These are phyloP conservation scores for Drosophila sproati DNA, from an alignment of 1,140 invertebrate species.

Conservation along the genomic window DNA sequence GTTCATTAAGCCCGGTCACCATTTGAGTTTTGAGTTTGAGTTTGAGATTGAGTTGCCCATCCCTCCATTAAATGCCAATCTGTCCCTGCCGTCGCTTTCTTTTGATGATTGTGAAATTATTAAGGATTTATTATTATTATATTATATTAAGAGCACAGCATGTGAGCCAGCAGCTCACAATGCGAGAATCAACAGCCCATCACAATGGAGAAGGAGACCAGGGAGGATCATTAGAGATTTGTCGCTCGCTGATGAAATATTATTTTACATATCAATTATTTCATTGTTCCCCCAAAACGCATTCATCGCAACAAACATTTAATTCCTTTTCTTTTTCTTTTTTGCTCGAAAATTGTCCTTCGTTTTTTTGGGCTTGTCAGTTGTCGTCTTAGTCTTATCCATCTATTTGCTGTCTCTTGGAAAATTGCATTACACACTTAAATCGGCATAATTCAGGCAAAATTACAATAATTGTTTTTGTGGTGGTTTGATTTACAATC, in stretches of 20 bases:
- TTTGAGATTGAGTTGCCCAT: constrained; percentile 1
- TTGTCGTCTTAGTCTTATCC: constrained; percentile 18
- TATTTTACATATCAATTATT: constrained; percentile 84
- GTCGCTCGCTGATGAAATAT: constrained; percentile 56
- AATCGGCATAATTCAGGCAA: constrained; percentile 30
- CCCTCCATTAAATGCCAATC: constrained; percentile 79
- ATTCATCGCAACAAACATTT: background rate
- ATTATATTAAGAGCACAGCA: constrained; percentile 83
- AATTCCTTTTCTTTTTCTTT: constrained; percentile 26
- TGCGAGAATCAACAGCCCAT: constrained; percentile 27
- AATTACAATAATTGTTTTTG: constrained; percentile 44
- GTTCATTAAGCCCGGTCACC: constrained; percentile 65
- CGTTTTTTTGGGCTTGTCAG: constrained; percentile 11
- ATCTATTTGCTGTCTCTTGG: constrained; percentile 19
- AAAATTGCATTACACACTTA: constrained; percentile 56
- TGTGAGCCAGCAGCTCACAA: constrained; percentile 23
- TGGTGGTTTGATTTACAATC: constrained; percentile 21
- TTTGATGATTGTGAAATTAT: constrained; percentile 81
- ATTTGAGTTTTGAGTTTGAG: too few species aligned
- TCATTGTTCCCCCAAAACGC: constrained; percentile 49
- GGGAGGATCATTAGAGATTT: constrained; percentile 67
- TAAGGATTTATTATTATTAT: constrained; percentile 84
- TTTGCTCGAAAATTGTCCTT: constrained; percentile 31
- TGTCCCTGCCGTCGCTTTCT: constrained; percentile 64
- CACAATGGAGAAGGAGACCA: constrained; percentile 24